Evolutionary conservation across 2,113 vertebrate species (phyloP).

Genomic region (Colossoma macropomum): DNA sequence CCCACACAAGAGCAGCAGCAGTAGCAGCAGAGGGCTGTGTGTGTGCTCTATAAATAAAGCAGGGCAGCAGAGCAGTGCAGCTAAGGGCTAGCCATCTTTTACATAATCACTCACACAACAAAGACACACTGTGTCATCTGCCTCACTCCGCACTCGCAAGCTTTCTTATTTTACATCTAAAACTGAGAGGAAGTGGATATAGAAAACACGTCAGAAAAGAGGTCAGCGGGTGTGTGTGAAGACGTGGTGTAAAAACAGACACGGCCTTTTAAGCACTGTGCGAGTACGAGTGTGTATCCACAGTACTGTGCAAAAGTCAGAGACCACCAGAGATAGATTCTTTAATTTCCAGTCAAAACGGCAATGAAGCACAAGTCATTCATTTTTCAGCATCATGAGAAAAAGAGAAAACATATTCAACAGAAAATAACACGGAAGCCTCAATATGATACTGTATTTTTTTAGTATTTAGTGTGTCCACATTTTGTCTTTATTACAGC

Average conservation of each 20-base stretch:
- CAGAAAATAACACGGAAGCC: too few relatives aligned
- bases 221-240: conserved; percentile 56
- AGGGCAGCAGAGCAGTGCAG: conserved; percentile 62
- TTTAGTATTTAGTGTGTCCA: too few relatives aligned
- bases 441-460: too few relatives aligned
- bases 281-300: conserved; percentile 36
- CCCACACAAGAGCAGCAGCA: conserved; percentile 41
- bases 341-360: too few relatives aligned
- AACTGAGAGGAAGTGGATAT: conserved; percentile 32
- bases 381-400: too few relatives aligned
- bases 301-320: not conserved
- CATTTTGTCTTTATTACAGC: too few relatives aligned
- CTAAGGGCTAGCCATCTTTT: conserved; percentile 63
- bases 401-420: too few relatives aligned
- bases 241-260: conserved; percentile 51
- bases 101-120: conserved; percentile 67
- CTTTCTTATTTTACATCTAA: conserved; percentile 36
- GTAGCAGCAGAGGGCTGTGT: conserved; percentile 42
- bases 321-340: too few relatives aligned
- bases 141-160: not conserved
- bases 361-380: too few relatives aligned
- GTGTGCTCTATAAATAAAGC: conserved; percentile 74
- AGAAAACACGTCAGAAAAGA: conserved; percentile 58
- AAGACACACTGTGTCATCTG: conserved; percentile 28
- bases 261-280: not conserved